A percentile compares a stretch with the other conserved stretches of the same genome.
phyloP scores from a whole-genome alignment of 1,140 invertebrate genomes.

The Nephila pilipes region DNA sequence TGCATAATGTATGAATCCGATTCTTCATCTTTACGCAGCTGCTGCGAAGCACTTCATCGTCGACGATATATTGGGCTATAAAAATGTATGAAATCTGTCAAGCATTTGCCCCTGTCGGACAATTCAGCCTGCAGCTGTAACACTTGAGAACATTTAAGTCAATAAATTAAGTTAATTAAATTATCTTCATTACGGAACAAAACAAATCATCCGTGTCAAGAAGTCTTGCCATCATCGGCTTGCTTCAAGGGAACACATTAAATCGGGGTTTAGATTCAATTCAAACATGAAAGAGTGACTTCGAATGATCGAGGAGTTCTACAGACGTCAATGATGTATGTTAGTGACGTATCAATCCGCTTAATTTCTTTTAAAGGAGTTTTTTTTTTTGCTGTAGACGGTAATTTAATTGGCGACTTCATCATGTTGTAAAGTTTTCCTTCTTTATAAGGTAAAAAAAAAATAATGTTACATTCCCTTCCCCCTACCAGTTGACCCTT shows the following conservation, averaged over 20 bases:
- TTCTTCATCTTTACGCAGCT: slow-evolving; percentile 40
- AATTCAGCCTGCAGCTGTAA: slow-evolving; percentile 21
- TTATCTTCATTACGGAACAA: slow-evolving; percentile 52
- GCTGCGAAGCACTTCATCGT: slow-evolving; percentile 44
- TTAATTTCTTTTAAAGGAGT: not conserved
- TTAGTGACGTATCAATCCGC: not conserved
- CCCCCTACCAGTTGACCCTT: slow-evolving; percentile 14
- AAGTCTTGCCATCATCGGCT: not conserved
- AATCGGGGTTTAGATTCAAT: not conserved
- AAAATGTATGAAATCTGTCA: slow-evolving; percentile 49
- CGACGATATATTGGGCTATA: slow-evolving; percentile 13
- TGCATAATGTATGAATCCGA: slow-evolving; percentile 58
- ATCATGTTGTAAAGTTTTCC: not conserved
- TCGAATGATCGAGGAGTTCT: not conserved
- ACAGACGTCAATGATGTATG: not conserved
- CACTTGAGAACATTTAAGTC: slow-evolving; percentile 28
- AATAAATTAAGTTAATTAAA: slow-evolving; percentile 53
- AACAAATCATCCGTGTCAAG: slow-evolving; percentile 26
- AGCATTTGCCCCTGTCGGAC: not conserved
- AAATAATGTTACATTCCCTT: not conserved
- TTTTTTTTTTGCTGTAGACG: not conserved
- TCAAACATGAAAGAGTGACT: not conserved
- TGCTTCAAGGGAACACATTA: not conserved
- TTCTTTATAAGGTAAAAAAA: not conserved
- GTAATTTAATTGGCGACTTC: not conserved